Evolutionary conservation across 2,113 vertebrate species (phyloP), one percentile per base, ranked within the genome.

Genomic region (Carlito syrichta): DNA sequence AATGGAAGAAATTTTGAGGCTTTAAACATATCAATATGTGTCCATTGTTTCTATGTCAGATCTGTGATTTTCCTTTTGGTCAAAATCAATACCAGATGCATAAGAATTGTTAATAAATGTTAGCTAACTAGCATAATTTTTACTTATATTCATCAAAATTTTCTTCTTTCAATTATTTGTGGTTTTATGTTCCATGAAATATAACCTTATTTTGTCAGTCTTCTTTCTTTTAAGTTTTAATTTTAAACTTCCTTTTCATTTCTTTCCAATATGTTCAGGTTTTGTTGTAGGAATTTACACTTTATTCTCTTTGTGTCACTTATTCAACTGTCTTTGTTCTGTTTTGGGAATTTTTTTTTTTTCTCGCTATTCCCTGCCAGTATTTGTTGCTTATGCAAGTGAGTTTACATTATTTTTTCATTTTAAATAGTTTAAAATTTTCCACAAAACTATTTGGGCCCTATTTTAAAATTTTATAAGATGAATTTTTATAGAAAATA

Each of bases 61-160:
- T 94, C 68, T 93, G 56, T 89, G 78, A 96, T 81, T 96, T 89
- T 95, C 82, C 96, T 92, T n/a, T 97, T 52, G 8, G 82, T 79
- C 63, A 76, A 90, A 97, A 98, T 97, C 87, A 96, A 92, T 93
- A 56, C 89, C 95, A 98, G 97, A 96, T 97, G 93, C 50, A 85
- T 50, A 74, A 63, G 20, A 91, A 58, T 92, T 77, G 63, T 93
- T 93, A 96, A 96, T 92, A 92, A 94, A 91, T 66, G 50, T 78
- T 91, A 91, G 66, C 50, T 94, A 97, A 97, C 63, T 86, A n/a
- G 69, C 68, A 77, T 78, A 90, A 96, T 92, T 96, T 95, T 97
- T 95, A 82, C 89, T 98, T 96, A 91, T 94, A 94, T 92, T 95
- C 87, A 92, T 96, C 77, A 82, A 13, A 85, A 17, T 94, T 98